phyloP scores from a whole-genome alignment of 2,113 vertebrate species.

The Alectura lathami region DNA sequence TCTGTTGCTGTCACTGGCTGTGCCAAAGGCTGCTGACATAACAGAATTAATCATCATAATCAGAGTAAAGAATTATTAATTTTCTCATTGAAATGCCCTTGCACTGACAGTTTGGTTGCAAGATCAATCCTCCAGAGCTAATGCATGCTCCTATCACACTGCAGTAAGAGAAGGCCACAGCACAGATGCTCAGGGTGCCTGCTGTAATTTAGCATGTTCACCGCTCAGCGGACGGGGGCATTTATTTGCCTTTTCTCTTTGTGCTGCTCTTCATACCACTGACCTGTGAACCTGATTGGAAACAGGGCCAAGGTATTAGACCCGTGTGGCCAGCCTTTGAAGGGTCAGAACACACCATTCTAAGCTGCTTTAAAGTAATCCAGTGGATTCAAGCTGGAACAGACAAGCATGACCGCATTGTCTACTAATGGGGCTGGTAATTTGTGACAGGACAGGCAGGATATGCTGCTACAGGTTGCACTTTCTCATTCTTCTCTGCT shows the following conservation, averaged over 20 bases:
- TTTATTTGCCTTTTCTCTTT: not conserved
- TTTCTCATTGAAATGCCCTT: constrained; percentile 51
- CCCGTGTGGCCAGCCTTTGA: not conserved
- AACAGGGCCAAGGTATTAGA: not conserved
- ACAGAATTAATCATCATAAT: constrained; percentile 59
- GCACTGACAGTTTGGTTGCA: not conserved
- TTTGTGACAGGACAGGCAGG: not conserved
- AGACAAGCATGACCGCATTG: not conserved
- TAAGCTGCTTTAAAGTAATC: constrained; percentile 43
- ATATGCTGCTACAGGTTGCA: not conserved
- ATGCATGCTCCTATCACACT: not conserved
- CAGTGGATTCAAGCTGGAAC: not conserved
- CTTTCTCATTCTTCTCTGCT: not conserved
- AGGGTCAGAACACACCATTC: not conserved
- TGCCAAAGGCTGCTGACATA: constrained; percentile 45
- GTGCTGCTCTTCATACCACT: not conserved
- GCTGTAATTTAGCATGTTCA: not conserved
- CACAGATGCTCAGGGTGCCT: not conserved
- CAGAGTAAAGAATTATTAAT: constrained; percentile 1
- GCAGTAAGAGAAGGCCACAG: not conserved
- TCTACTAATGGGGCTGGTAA: not conserved
- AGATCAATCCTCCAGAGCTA: not conserved
- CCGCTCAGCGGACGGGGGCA: not conserved
- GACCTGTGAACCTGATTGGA: not conserved
- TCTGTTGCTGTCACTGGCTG: not conserved